These are phyloP conservation scores for Salticus scenicus DNA, from an alignment of 2,888 invertebrate genomes.

Conservation along the genomic window DNA sequence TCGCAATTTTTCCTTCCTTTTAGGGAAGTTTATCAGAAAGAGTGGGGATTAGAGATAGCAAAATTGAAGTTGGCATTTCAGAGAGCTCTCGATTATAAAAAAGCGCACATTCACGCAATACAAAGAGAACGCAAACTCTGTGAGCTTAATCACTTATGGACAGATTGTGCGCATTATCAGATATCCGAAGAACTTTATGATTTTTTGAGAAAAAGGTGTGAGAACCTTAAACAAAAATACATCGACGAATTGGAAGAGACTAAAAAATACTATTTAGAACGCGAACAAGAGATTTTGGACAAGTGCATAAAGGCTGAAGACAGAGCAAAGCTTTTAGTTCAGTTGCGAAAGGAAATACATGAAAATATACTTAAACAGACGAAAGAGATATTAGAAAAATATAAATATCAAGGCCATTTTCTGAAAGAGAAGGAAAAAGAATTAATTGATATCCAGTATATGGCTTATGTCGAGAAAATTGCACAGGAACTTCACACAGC, in stretches of 20 bases:
- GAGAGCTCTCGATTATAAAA: constrained; percentile 53
- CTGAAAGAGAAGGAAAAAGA: constrained; percentile 43
- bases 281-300: constrained; percentile 36
- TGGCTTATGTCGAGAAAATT: constrained; percentile 48
- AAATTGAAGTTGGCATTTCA: constrained; percentile 46
- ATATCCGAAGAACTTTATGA: constrained; percentile 48
- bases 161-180: constrained; percentile 45
- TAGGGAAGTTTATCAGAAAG: constrained; percentile 37
- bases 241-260: constrained; percentile 51
- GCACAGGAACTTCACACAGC: constrained; percentile 39
- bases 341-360: constrained; percentile 19
- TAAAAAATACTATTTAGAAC: constrained; percentile 53
- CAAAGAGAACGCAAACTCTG: constrained; percentile 44
- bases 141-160: constrained; percentile 54
- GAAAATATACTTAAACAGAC: constrained; percentile 43
- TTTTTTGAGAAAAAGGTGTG: constrained; percentile 32
- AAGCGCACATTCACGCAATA: constrained; percentile 51
- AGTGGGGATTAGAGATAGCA: constrained; percentile 54
- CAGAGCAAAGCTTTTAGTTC: constrained; percentile 21
- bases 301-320: constrained; percentile 34
- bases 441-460: constrained; percentile 15
- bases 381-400: constrained; percentile 25
- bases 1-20: constrained; percentile 56
- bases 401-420: constrained; percentile 36
- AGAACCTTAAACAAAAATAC: constrained; percentile 19